Percentiles rank a stretch among this genome's conserved stretches.
phyloP scores from a whole-genome alignment of 2,888 invertebrate genomes.

The Lapara coniferarum region DNA sequence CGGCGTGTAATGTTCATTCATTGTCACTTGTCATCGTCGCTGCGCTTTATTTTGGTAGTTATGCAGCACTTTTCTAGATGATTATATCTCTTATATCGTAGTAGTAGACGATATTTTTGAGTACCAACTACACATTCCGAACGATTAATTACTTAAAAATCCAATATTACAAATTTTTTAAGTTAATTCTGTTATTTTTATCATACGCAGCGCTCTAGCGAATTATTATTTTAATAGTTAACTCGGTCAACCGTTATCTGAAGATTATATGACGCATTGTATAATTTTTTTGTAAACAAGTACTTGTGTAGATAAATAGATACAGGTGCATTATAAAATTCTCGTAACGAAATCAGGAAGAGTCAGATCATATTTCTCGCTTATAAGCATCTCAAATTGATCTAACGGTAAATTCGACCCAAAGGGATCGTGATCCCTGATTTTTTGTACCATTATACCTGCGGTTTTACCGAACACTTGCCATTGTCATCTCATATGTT shows the following conservation, averaged over 20 bases:
- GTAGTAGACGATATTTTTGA: too few relatives aligned
- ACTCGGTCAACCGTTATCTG: neutral
- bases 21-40: slow-evolving; percentile 53
- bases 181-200: too few relatives aligned
- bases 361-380: slow-evolving; percentile 52
- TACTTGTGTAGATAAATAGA: slow-evolving; percentile 26
- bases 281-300: neutral
- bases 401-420: slow-evolving; percentile 68
- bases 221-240: too few relatives aligned
- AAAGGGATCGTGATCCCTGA: slow-evolving; percentile 60
- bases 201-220: too few relatives aligned
- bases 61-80: neutral
- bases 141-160: too few relatives aligned
- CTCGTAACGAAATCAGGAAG: slow-evolving; percentile 8
- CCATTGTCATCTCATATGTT: slow-evolving; percentile 58
- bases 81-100: neutral
- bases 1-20: slow-evolving; percentile 23
- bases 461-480: slow-evolving; percentile 71
- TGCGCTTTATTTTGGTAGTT: neutral
- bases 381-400: slow-evolving; percentile 58
- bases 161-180: too few relatives aligned
- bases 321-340: slow-evolving; percentile 44
- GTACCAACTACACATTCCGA: too few relatives aligned
- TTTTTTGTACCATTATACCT: slow-evolving; percentile 67
- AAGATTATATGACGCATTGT: neutral